Evolutionary conservation across 2,888 invertebrate species (phyloP).

Genomic region (Penaeus monodon): DNA sequence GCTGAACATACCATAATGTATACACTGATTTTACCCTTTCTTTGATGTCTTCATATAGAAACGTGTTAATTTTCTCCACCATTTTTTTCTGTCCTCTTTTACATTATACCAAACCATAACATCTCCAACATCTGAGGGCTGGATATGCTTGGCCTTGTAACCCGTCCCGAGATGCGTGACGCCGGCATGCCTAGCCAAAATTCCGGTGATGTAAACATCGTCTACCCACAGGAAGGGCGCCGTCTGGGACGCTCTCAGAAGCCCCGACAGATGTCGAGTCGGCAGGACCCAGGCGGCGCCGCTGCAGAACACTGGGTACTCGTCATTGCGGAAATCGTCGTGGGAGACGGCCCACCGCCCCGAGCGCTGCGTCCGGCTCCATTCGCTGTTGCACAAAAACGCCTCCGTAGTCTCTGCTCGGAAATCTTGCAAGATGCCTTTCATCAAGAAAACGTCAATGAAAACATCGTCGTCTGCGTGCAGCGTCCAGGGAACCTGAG

Average conservation of each 20-base stretch:
- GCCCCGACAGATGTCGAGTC: constrained; percentile 66
- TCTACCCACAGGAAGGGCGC: constrained; percentile 73
- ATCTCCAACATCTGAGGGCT: no score
- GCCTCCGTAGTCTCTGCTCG: neutral
- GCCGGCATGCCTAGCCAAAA: constrained; percentile 64
- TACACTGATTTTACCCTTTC: no score
- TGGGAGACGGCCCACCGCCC: constrained; percentile 67
- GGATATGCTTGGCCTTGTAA: no score
- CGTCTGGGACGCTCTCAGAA: constrained; percentile 68
- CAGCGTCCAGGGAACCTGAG: constrained; percentile 62
- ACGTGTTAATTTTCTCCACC: no score
- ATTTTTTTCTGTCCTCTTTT: no score
- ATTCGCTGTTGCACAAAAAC: constrained; percentile 44
- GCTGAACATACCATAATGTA: no score
- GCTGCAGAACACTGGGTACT: constrained; percentile 68
- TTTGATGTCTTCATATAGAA: no score
- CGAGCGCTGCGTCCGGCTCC: constrained; percentile 66
- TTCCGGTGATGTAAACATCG: constrained; percentile 72
- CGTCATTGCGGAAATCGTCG: constrained; percentile 67
- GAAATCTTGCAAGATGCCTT: constrained; percentile 19
- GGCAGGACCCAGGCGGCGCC: constrained; percentile 68
- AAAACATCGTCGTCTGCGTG: constrained; percentile 67
- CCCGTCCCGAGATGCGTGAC: neutral
- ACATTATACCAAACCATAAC: no score
- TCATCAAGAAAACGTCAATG: constrained; percentile 62